Evolutionary conservation across 2,888 invertebrate genomes (phyloP), one percentile per base, ranked within the genome.

Genomic region (Drosophila planitibia): DNA sequence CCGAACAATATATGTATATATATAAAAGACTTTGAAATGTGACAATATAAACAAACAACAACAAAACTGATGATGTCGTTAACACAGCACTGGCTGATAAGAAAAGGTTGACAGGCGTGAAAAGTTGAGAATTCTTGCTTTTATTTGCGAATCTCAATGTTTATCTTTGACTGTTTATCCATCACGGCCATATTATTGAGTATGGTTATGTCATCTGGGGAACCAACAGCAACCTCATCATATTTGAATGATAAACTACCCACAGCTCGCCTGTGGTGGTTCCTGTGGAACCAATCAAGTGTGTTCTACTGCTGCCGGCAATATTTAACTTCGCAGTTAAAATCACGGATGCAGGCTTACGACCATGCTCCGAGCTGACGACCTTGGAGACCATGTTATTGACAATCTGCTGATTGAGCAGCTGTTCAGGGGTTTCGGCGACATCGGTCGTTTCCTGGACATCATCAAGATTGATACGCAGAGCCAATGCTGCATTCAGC

Each of bases 381-480:
- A 32, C 12, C 16, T 54, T 62, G 3, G 35, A 19, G 49, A 57
- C 76, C n/a, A 49, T 32, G 25, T 47, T 65, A 1, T 60, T 44
- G 74, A 28, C 51, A 52, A 4, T 16, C 16, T 16, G 37, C 6
- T 37, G 16, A 16, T 51, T 39, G 4, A 70, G 52, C 32, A 70
- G 53, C 53, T 59, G 59, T 14, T 70, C 60, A 14, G 66, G 62
- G 2, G 25, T 75, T 14, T 14, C 2, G 14, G 35, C 35, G 14
- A 14, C 35, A 9, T 35, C 30, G 9, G 19, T 0, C 14, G 49
- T 37, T 33, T 70, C 51, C 28, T 61, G 55, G 9, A n/a, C n/a
- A n/a, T 53, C 62, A 14, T 66, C 65, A 14, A 52, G 16, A 3
- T 32, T n/a, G 19, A 79, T 32, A 1, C 76, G 64, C 51, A 59